Evolutionary conservation across 37 sponge, comb jelly and placozoan species (phyloP).

Genomic region (Cladorhizidae sp.): DNA sequence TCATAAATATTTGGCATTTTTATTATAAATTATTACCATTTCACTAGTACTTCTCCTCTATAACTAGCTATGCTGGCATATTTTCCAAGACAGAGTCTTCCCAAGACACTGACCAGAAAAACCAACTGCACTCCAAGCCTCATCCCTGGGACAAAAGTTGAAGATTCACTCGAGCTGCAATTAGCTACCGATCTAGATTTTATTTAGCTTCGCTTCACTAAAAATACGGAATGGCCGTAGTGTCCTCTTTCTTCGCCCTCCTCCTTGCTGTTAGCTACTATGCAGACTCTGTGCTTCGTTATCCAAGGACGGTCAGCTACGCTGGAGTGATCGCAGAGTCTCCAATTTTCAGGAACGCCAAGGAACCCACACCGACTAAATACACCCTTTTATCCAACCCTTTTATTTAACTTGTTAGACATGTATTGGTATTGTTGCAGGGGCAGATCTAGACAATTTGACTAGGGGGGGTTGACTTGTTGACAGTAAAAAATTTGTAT

Average conservation of each 20-base stretch:
- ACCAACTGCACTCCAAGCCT: too few relatives aligned
- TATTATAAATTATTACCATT: slow-evolving; percentile 31
- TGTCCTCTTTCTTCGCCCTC: too few relatives aligned
- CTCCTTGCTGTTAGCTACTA: too few relatives aligned
- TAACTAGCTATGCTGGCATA: slow-evolving; percentile 47
- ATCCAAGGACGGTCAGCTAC: slow-evolving; percentile 31
- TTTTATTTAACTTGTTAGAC: too few relatives aligned
- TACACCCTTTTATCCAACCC: too few relatives aligned
- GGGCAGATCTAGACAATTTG: too few relatives aligned
- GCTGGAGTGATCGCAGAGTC: slow-evolving; percentile 16
- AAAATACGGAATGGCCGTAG: neutral
- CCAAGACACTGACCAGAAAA: too few relatives aligned
- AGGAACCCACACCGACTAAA: too few relatives aligned
- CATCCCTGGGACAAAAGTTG: neutral
- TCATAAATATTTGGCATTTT: neutral
- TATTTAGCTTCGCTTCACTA: neutral
- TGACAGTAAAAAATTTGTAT: too few relatives aligned
- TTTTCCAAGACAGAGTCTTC: neutral
- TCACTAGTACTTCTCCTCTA: slow-evolving; percentile 42
- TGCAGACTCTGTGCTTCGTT: neutral
- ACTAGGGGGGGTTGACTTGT: too few relatives aligned
- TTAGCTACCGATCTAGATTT: neutral
- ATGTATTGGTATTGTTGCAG: too few relatives aligned
- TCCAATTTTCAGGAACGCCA: too few relatives aligned
- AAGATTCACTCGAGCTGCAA: neutral